Percentiles rank a stretch among this genome's conserved stretches.
phyloP scores from a whole-genome alignment of 2,888 invertebrate species.

The Mesorhabditis spiculigera region DNA sequence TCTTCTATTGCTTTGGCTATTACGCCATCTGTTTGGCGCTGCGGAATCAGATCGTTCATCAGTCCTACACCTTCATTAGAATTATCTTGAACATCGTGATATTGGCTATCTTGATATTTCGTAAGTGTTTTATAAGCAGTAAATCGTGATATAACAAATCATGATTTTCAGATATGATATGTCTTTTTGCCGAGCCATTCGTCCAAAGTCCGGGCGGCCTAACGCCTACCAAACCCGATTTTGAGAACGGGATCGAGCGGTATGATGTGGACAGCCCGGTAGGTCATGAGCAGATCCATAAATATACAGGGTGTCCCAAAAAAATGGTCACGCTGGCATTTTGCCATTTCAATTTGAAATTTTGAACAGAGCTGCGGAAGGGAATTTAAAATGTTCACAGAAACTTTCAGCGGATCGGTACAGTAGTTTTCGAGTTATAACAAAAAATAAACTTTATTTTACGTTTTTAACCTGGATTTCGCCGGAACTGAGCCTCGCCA shows the following conservation, averaged over 20 bases:
- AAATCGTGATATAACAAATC: neutral
- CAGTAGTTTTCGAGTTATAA: too few relatives aligned
- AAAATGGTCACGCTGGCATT: too few relatives aligned
- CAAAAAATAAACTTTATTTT: too few relatives aligned
- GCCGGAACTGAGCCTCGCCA: too few relatives aligned
- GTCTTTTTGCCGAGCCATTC: constrained; percentile 18
- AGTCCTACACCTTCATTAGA: neutral
- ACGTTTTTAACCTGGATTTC: too few relatives aligned
- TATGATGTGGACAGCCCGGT: constrained; percentile 15
- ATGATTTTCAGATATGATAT: constrained; percentile 14
- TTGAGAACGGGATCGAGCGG: constrained; percentile 15
- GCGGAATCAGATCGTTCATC: neutral
- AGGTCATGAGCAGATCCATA: neutral
- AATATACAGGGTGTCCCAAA: too few relatives aligned
- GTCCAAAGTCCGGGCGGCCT: constrained; percentile 15
- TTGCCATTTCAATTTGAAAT: too few relatives aligned
- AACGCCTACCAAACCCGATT: constrained; percentile 11
- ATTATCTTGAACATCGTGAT: neutral
- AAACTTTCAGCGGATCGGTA: too few relatives aligned
- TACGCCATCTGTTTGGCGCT: neutral
- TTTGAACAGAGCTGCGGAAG: too few relatives aligned
- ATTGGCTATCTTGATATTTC: constrained; percentile 17
- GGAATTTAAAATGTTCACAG: too few relatives aligned
- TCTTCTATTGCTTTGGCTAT: constrained; percentile 16
- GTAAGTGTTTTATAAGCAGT: constrained; percentile 14